Evolutionary conservation across 2,888 invertebrate genomes (phyloP).

Genomic region (Aspidiotus rigidus): DNA sequence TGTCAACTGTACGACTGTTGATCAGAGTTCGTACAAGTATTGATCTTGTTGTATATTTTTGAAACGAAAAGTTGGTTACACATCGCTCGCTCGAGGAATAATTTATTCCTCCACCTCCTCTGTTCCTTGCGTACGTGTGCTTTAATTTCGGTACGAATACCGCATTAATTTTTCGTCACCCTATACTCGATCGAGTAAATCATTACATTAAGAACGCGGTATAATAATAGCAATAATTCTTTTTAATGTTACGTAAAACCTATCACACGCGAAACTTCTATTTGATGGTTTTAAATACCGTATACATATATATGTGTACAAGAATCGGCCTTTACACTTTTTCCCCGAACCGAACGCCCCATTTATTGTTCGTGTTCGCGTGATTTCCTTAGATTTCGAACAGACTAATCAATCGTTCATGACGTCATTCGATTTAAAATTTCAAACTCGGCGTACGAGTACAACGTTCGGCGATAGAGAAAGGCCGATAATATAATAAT

Average conservation of each 20-base stretch:
- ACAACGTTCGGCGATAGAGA: neutral
- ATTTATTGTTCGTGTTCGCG: conserved; percentile 29
- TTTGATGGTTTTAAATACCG: conserved; percentile 26
- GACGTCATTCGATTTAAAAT: conserved; percentile 32
- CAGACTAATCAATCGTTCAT: conserved; percentile 33
- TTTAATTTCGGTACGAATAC: neutral
- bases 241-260: conserved; percentile 27
- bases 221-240: conserved; percentile 22
- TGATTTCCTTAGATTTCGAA: conserved; percentile 32
- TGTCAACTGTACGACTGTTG: no score
- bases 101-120: no score
- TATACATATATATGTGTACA: neutral
- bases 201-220: conserved; percentile 17
- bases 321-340: conserved; percentile 11
- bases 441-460: conserved; percentile 15
- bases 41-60: no score
- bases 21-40: no score
- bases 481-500: neutral
- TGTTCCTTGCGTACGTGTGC: neutral
- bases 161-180: conserved; percentile 2
- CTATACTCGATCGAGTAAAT: conserved; percentile 26
- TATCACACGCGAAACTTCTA: conserved; percentile 33
- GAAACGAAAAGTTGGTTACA: no score
- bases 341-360: conserved; percentile 19
- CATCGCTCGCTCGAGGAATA: no score